Conservation (phyloP, 2,113 vertebrate genomes). For the Nothoprocta perdicaria region DNA sequence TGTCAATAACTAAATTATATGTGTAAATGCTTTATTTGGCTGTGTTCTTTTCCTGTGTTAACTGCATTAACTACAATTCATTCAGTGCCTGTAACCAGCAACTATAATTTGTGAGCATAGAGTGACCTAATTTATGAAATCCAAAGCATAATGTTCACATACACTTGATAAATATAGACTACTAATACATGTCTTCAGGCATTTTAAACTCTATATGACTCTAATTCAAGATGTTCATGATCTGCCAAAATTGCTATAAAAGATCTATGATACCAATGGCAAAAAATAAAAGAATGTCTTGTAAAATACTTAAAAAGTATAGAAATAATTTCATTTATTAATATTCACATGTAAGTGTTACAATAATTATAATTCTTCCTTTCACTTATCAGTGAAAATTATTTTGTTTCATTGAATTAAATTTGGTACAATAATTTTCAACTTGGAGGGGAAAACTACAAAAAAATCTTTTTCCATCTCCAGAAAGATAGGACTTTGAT, state of each 20-base stretch:
- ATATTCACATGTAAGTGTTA: too few species aligned
- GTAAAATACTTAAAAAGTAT: not conserved
- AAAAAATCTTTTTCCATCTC: not conserved
- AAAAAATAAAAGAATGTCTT: not conserved
- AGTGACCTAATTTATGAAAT: not conserved
- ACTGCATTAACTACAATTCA: not conserved
- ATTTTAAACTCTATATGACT: not conserved
- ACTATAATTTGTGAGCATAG: conserved; percentile 5
- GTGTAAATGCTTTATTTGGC: not conserved
- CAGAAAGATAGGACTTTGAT: not conserved
- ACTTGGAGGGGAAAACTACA: not conserved
- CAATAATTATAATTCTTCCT: not conserved
- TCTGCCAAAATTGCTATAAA: conserved; percentile 6
- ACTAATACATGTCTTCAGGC: not conserved
- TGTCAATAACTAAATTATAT: not conserved
- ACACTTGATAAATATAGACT: conserved; percentile 9
- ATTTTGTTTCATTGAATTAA: not conserved
- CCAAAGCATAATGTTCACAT: not conserved
- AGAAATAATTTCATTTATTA: not conserved
- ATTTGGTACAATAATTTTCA: not conserved
- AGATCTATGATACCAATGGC: not conserved
- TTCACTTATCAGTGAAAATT: not conserved
- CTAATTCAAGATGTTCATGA: not conserved
- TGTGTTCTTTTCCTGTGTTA: not conserved
- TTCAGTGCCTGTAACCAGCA: not conserved